Conservation (phyloP, 1,140 invertebrate species). For the Frieseomelitta varia region DNA sequence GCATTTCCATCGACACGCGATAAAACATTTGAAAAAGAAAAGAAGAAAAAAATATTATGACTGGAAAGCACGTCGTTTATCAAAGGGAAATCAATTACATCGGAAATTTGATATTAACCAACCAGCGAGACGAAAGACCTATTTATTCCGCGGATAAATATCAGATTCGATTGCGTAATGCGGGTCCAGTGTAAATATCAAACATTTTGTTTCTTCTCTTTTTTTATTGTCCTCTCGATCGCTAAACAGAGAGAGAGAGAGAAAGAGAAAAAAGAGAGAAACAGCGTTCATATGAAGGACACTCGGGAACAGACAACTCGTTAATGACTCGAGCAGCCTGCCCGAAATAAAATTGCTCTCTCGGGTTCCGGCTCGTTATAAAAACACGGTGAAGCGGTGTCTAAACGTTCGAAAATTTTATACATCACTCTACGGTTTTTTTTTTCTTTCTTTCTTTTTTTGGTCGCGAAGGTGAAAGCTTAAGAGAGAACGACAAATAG, state of each 20-base stretch:
- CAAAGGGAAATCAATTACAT: not conserved
- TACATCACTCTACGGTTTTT: not conserved
- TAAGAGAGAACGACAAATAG: not conserved
- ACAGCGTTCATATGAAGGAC: not conserved
- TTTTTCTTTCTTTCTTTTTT: constrained; percentile 19
- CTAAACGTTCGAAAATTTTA: constrained; percentile 53
- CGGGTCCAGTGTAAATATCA: not conserved
- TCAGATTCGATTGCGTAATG: not conserved
- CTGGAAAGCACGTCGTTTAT: not conserved
- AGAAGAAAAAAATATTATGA: not conserved
- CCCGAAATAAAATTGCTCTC: constrained; percentile 36
- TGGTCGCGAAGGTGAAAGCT: constrained; percentile 12
- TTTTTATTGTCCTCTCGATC: not conserved
- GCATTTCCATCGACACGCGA: not conserved
- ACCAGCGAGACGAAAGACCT: not conserved
- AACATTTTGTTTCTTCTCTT: not conserved
- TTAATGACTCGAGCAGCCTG: constrained; percentile 33
- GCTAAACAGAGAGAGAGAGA: not conserved
- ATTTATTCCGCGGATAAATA: not conserved
- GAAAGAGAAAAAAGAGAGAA: not conserved
- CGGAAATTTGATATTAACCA: not conserved
- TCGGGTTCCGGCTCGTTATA: constrained; percentile 1
- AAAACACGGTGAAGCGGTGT: constrained; percentile 26
- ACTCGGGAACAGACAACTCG: constrained; percentile 9
- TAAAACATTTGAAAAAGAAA: not conserved